phyloP scores from a whole-genome alignment of 1,140 invertebrate species.

The Lucilia sericata region DNA sequence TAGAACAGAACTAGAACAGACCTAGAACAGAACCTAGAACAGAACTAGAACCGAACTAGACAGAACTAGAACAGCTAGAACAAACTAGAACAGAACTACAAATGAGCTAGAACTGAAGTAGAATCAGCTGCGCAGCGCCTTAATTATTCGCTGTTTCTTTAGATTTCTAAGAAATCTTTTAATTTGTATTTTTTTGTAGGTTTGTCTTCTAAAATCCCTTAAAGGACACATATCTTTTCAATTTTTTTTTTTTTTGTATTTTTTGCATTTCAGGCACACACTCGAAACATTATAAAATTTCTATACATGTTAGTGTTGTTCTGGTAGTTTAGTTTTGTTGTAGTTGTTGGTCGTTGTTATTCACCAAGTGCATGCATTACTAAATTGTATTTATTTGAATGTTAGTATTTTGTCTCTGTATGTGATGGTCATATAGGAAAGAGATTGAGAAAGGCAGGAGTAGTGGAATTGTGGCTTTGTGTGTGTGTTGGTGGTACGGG shows the following conservation, averaged over 20 bases:
- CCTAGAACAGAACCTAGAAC: too few species aligned
- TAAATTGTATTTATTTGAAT: background rate
- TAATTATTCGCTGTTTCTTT: too few species aligned
- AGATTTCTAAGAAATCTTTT: background rate
- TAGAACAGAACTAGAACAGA: too few species aligned
- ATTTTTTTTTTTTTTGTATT: background rate
- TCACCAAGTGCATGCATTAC: conserved; percentile 9
- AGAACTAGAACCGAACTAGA: too few species aligned
- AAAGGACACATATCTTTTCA: background rate
- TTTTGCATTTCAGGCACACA: background rate
- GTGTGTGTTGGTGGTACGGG: background rate
- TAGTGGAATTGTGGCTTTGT: background rate
- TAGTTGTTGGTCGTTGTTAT: background rate
- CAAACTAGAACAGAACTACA: too few species aligned
- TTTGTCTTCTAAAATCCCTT: background rate
- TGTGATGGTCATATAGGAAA: background rate
- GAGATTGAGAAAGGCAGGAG: background rate
- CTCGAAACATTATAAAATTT: background rate
- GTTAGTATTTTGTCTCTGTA: background rate
- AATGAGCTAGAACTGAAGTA: too few species aligned
- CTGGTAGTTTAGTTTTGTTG: background rate
- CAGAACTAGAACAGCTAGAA: too few species aligned
- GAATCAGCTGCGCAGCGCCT: too few species aligned
- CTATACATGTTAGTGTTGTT: background rate
- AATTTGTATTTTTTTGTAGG: background rate